phyloP scores from a whole-genome alignment of 2,888 invertebrate species.

The Cataglyphis rosenhaueri region DNA sequence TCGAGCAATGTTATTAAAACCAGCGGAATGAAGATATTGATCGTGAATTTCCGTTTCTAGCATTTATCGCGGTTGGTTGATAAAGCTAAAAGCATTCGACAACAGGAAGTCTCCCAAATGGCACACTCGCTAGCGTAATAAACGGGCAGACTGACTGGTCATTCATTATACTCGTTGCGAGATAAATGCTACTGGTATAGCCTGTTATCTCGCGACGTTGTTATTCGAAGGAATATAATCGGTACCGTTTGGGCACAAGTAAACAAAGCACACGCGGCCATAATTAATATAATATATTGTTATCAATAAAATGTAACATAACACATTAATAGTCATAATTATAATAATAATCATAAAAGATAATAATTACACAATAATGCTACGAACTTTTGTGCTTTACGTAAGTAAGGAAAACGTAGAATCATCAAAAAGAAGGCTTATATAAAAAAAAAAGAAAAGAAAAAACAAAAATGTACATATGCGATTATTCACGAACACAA shows the following conservation, averaged over 20 bases:
- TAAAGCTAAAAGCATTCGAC: slow-evolving; percentile 42
- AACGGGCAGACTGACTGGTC: slow-evolving; percentile 2
- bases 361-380: slow-evolving; percentile 82
- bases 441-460: slow-evolving; percentile 40
- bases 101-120: slow-evolving; percentile 34
- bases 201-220: slow-evolving; percentile 3
- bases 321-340: slow-evolving; percentile 83
- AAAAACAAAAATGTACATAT: slow-evolving; percentile 44
- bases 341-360: slow-evolving; percentile 71
- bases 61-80: slow-evolving; percentile 34
- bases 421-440: slow-evolving; percentile 59
- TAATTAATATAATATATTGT: slow-evolving; percentile 85
- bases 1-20: slow-evolving; percentile 33
- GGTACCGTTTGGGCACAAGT: slow-evolving; percentile 70
- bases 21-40: slow-evolving; percentile 20
- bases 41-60: slow-evolving; percentile 26
- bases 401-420: slow-evolving; percentile 67
- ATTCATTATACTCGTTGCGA: slow-evolving; percentile 17
- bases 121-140: slow-evolving; percentile 15
- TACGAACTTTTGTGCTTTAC: slow-evolving; percentile 78
- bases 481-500: slow-evolving; percentile 23
- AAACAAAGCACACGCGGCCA: slow-evolving; percentile 77
- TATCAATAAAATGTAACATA: slow-evolving; percentile 85
- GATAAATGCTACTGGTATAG: slow-evolving; percentile 19
- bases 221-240: slow-evolving; percentile 42